Evolutionary conservation across 2,797 vertebrate species (phyloP).

Genomic region (Sciurus carolinensis): DNA sequence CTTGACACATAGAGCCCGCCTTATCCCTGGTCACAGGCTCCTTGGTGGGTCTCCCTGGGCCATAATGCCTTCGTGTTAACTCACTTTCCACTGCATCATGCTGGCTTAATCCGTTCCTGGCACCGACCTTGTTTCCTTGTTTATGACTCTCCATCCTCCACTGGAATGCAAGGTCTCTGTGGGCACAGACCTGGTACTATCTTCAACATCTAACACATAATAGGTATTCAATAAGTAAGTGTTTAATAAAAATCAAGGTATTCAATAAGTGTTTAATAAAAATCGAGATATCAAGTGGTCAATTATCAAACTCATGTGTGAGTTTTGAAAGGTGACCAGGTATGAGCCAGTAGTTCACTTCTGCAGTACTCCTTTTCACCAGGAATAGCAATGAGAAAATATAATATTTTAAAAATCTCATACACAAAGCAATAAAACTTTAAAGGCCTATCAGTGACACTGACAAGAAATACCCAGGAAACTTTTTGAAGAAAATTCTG

Average conservation of each 20-base stretch:
- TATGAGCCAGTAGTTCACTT: not conserved
- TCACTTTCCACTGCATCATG: not conserved
- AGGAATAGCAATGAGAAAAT: slow-evolving; percentile 10
- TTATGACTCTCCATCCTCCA: not conserved
- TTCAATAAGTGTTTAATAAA: not conserved
- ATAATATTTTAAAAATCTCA: not conserved
- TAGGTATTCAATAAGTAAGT: not conserved
- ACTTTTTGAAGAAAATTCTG: not conserved
- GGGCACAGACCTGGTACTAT: not conserved
- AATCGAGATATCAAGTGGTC: not conserved
- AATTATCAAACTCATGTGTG: not conserved
- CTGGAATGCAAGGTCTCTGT: not conserved
- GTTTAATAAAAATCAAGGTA: not conserved
- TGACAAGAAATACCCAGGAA: slow-evolving; percentile 19
- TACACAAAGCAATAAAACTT: not conserved
- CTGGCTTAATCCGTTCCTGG: not conserved
- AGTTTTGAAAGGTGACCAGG: not conserved
- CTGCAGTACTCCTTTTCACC: not conserved
- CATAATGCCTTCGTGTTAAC: not conserved
- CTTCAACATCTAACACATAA: not conserved
- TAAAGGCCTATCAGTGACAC: not conserved
- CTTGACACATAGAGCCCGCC: not conserved
- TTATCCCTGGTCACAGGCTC: not conserved
- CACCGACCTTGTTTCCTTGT: not conserved
- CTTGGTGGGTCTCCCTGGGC: not conserved